Percentiles rank a stretch among this genome's conserved stretches.
phyloP scores from a whole-genome alignment of 2,888 invertebrate genomes.

The Eupithecia subumbrata region DNA sequence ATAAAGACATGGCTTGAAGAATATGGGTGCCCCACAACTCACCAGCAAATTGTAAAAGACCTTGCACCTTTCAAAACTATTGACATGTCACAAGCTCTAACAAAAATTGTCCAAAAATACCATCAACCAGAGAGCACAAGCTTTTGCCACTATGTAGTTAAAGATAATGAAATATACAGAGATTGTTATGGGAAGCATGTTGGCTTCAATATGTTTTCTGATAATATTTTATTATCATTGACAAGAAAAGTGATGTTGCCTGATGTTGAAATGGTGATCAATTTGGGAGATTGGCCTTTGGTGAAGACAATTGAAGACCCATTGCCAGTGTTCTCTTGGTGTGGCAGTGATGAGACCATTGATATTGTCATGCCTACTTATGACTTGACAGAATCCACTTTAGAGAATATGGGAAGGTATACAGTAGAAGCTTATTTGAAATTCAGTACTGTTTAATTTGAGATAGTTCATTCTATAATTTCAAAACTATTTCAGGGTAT shows the following conservation, averaged over 20 bases:
- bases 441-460: not conserved
- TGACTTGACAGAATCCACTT: slow-evolving; percentile 95
- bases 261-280: slow-evolving; percentile 94
- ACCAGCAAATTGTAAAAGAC: slow-evolving; percentile 89
- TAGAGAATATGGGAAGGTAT: slow-evolving; percentile 97
- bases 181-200: slow-evolving; percentile 97
- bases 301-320: slow-evolving; percentile 82
- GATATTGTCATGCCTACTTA: slow-evolving; percentile 98
- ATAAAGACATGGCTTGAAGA: slow-evolving; percentile 86
- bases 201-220: slow-evolving; percentile 98
- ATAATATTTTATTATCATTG: slow-evolving; percentile 92
- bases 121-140: slow-evolving; percentile 92
- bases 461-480: not conserved
- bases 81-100: slow-evolving; percentile 87
- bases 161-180: slow-evolving; percentile 92
- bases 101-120: slow-evolving; percentile 87
- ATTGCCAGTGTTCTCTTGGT: slow-evolving; percentile 97
- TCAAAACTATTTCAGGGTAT: slow-evolving; percentile 85
- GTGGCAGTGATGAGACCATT: slow-evolving; percentile 92
- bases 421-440: slow-evolving; percentile 20
- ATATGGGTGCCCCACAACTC: slow-evolving; percentile 86
- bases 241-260: slow-evolving; percentile 91
- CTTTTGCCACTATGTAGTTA: slow-evolving; percentile 94
- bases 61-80: slow-evolving; percentile 87
- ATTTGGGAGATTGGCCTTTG: slow-evolving; percentile 98